Base-by-base conservation (phyloP, 2,888 invertebrate genomes). In the Trimorus sp. region DNA sequence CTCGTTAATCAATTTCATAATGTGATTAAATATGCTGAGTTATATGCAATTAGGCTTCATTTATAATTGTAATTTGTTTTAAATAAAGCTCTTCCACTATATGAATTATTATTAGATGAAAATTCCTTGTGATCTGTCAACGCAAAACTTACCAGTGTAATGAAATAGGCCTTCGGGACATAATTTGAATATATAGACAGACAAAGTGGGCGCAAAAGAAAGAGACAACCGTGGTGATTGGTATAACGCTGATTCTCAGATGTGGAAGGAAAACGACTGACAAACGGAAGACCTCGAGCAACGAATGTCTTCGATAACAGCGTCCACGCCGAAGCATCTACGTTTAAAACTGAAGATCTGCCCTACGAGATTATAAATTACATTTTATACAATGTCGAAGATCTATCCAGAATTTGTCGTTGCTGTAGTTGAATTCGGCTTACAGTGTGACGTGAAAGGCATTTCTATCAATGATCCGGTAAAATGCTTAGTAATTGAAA, bases 191-290 rank as follows among this genome's bases (percentile, higher is more conserved):
- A 68, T 68, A 63, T 74, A 65, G 62, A 75, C 26, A 60, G 9
- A 48, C 36, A 65, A 58, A 69, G 26, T 62, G 51, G 65, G 40
- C 26, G 26, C 26, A 26, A 26, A 26, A 26, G 48, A 79, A 79
- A 54, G n/a, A 38, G 63, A 59, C 26, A 26, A 26, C 26, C 26
- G 26, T 26, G 45, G 14, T 82, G 83, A 86, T 84, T 85, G 83
- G 85, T 83, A 82, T 83, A 68, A 82, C 84, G 81, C 83, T 85
- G 85, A 85, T 85, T 63, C 36, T 71, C 15, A 76, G 12, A 70
- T 75, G 71, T 63, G 71, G 79, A 79, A 79, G 82, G 75, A 79
- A 82, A 78, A 76, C 66, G 54, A 82, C 79, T 37, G 49, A 76
- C 58, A 15, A 82, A 78, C 76, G 79, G 79, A 82, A 79, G 82